A percentile compares a stretch with the other conserved stretches of the same genome.
Evolutionary conservation across 2,113 vertebrate species (phyloP).

Genomic region (Pogonocichla stellata): DNA sequence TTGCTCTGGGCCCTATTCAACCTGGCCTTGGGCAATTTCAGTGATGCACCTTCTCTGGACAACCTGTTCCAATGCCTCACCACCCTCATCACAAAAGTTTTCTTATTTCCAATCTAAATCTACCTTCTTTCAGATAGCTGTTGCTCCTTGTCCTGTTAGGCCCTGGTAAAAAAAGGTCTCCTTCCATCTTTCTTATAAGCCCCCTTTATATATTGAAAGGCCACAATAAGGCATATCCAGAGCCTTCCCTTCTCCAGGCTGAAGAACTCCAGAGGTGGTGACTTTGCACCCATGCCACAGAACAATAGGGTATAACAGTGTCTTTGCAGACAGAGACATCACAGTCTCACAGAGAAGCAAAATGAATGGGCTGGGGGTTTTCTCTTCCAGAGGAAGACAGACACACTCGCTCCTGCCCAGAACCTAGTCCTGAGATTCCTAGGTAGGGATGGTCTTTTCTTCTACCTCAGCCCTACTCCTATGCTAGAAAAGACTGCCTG

Average conservation of each 20-base stretch:
- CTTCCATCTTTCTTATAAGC: neutral
- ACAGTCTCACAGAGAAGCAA: neutral
- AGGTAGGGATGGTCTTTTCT: neutral
- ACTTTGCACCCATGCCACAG: neutral
- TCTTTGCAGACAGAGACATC: neutral
- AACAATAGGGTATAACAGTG: neutral
- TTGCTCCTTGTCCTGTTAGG: neutral
- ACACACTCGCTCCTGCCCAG: neutral
- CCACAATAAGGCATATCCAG: neutral
- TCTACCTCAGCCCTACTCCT: neutral
- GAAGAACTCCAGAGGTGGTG: neutral
- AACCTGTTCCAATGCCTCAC: neutral
- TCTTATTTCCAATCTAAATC: neutral
- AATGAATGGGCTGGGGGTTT: fast-evolving
- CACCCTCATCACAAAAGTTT: neutral
- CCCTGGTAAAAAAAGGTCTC: neutral
- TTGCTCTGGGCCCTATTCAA: neutral
- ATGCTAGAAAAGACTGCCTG: neutral
- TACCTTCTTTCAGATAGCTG: neutral
- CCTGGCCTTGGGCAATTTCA: neutral
- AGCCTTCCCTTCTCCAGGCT: neutral
- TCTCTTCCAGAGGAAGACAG: neutral
- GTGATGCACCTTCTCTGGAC: neutral
- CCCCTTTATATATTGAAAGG: neutral
- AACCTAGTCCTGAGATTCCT: neutral